phyloP scores from a whole-genome alignment of 2,797 vertebrate genomes.

The Tadarida brasiliensis region DNA sequence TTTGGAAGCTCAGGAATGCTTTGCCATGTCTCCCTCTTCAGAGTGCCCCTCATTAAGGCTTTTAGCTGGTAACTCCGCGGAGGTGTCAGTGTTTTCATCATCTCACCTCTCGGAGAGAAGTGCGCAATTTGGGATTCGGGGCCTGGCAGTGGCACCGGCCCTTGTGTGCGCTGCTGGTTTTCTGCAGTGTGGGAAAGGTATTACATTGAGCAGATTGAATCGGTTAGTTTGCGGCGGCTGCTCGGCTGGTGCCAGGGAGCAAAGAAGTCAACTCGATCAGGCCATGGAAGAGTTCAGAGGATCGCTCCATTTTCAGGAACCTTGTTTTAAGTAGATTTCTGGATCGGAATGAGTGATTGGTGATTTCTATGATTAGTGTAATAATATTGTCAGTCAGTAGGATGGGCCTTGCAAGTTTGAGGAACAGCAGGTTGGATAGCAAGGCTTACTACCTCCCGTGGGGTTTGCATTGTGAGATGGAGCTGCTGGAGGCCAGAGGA shows the following conservation, averaged over 20 bases:
- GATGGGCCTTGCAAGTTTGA: not conserved
- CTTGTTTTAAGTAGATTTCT: conserved; percentile 22
- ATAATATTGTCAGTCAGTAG: not conserved
- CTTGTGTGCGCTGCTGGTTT: not conserved
- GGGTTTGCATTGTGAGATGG: not conserved
- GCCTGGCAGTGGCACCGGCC: not conserved
- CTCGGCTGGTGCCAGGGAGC: not conserved
- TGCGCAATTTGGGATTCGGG: not conserved
- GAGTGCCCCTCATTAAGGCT: not conserved
- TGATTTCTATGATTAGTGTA: not conserved
- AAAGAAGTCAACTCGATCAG: not conserved
- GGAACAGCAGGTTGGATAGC: not conserved
- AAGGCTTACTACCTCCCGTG: accelerated
- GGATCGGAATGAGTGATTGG: not conserved
- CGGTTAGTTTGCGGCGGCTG: not conserved
- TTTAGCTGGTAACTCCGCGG: not conserved
- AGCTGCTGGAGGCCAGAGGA: not conserved
- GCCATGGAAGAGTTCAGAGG: not conserved
- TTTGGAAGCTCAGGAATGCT: not conserved
- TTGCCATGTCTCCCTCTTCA: not conserved
- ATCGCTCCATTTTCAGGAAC: conserved; percentile 25
- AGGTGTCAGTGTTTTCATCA: not conserved
- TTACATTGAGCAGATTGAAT: not conserved
- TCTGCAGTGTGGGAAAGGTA: not conserved
- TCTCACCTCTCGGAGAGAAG: not conserved